A percentile compares a stretch with the other conserved stretches of the same genome.
These are phyloP conservation scores for Lepidostoma basale DNA, from an alignment of 1,140 invertebrate species.

Conservation along the genomic window DNA sequence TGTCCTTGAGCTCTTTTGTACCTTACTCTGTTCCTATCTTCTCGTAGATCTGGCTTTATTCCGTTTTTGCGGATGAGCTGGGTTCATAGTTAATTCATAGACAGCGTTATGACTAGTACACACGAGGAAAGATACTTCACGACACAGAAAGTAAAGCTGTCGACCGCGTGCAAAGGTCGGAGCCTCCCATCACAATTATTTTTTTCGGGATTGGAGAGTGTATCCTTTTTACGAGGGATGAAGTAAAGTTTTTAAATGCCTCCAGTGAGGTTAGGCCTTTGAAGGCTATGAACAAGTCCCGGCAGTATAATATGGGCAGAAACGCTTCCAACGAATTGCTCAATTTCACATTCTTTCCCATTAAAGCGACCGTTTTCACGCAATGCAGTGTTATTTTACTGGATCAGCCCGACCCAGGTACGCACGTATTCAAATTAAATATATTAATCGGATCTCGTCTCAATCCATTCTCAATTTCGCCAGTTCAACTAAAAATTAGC, in stretches of 20 bases:
- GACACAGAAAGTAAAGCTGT: background rate
- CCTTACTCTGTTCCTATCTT: background rate
- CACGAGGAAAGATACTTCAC: background rate
- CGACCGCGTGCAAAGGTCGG: background rate
- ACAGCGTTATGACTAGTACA: conserved; percentile 21
- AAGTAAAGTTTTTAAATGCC: background rate
- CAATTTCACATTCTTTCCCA: conserved; percentile 16
- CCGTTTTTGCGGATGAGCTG: conserved; percentile 18
- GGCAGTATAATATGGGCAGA: conserved; percentile 12
- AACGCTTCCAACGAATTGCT: conserved; percentile 12
- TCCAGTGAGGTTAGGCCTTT: conserved; percentile 4
- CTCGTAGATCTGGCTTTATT: conserved; percentile 17
- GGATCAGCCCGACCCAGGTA: background rate
- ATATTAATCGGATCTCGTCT: too few relatives aligned
- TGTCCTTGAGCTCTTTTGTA: conserved; percentile 9
- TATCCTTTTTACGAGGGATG: background rate
- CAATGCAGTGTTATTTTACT: conserved; percentile 12
- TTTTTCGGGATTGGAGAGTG: background rate
- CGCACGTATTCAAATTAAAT: background rate
- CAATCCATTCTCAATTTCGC: too few relatives aligned
- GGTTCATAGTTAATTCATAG: conserved; percentile 21
- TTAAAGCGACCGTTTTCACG: conserved; percentile 16
- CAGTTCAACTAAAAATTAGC: too few relatives aligned
- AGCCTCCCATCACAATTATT: background rate
- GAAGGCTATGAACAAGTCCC: conserved; percentile 20